Conservation (phyloP, 2,888 invertebrate species). For the Brachypterus glaber region DNA sequence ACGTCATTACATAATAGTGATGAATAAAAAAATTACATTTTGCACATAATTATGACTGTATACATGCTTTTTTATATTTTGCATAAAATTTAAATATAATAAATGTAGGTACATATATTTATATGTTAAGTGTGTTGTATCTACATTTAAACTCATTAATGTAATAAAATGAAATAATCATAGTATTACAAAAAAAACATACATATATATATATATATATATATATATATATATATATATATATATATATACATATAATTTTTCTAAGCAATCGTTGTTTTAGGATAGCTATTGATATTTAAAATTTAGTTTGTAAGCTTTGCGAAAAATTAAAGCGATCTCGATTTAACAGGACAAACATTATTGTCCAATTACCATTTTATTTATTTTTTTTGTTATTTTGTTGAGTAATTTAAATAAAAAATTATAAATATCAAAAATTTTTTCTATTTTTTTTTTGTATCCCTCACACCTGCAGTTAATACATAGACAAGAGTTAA, state of each 20-base stretch:
- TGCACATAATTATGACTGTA: slow-evolving; percentile 37
- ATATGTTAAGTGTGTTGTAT: slow-evolving; percentile 34
- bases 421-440: slow-evolving; percentile 15
- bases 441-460: too few relatives aligned
- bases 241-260: slow-evolving; percentile 41
- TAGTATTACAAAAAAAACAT: slow-evolving; percentile 5
- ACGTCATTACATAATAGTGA: too few relatives aligned
- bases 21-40: slow-evolving; percentile 30
- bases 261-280: slow-evolving; percentile 45
- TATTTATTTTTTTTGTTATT: slow-evolving; percentile 28
- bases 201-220: too few relatives aligned
- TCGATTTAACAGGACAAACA: slow-evolving; percentile 36
- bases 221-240: slow-evolving; percentile 39
- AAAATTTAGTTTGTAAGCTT: slow-evolving; percentile 43
- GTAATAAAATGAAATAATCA: slow-evolving; percentile 30
- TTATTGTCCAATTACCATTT: slow-evolving; percentile 31
- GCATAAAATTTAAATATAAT: slow-evolving; percentile 30
- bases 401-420: slow-evolving; percentile 27
- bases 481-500: too few relatives aligned
- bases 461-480: too few relatives aligned
- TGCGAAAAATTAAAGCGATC: slow-evolving; percentile 41
- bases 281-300: slow-evolving; percentile 42
- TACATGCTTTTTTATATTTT: slow-evolving; percentile 40
- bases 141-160: slow-evolving; percentile 40
- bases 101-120: slow-evolving; percentile 31